Evolutionary conservation across 37 sponge, comb jelly and placozoan species (phyloP).

Genomic region (Crambe crambe): DNA sequence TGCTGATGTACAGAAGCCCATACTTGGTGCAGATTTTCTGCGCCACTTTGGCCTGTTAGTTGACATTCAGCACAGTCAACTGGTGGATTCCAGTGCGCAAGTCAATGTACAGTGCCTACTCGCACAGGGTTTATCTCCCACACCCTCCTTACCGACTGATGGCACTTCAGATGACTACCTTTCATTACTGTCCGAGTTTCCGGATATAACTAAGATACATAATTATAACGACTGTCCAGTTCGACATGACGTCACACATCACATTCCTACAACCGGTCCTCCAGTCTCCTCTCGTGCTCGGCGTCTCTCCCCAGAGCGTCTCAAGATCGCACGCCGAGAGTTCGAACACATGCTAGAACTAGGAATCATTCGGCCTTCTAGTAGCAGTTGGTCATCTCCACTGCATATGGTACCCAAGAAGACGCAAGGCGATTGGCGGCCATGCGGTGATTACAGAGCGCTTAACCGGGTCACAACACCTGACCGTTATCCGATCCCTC

Average conservation of each 20-base stretch:
- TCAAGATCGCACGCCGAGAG: slow-evolving; percentile 43
- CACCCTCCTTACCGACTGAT: slow-evolving; percentile 18
- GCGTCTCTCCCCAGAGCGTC: slow-evolving; percentile 56
- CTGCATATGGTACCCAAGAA: slow-evolving; percentile 76
- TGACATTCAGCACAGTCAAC: slow-evolving; percentile 41
- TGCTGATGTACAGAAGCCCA: slow-evolving; percentile 63
- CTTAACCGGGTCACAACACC: slow-evolving; percentile 60
- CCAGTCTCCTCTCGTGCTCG: slow-evolving; percentile 58
- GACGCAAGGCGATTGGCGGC: slow-evolving; percentile 61
- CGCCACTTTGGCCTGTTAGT: slow-evolving; percentile 56
- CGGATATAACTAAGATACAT: slow-evolving; percentile 19
- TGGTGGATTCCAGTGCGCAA: slow-evolving; percentile 36
- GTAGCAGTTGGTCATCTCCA: slow-evolving; percentile 66
- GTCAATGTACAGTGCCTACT: slow-evolving; percentile 28
- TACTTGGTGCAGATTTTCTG: slow-evolving; percentile 70
- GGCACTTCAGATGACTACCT: neutral
- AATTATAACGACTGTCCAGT: slow-evolving; percentile 28
- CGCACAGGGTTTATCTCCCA: slow-evolving; percentile 7
- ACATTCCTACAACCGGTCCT: slow-evolving; percentile 64
- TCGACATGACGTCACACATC: slow-evolving; percentile 46
- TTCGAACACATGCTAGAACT: slow-evolving; percentile 73
- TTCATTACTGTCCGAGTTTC: slow-evolving; percentile 56
- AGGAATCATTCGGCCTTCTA: slow-evolving; percentile 67
- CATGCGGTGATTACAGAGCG: slow-evolving; percentile 77
- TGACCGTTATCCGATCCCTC: slow-evolving; percentile 73